Percentiles rank a stretch among this genome's conserved stretches.
phyloP scores from a whole-genome alignment of 2,888 invertebrate genomes.

The Drosophila setosimentum region DNA sequence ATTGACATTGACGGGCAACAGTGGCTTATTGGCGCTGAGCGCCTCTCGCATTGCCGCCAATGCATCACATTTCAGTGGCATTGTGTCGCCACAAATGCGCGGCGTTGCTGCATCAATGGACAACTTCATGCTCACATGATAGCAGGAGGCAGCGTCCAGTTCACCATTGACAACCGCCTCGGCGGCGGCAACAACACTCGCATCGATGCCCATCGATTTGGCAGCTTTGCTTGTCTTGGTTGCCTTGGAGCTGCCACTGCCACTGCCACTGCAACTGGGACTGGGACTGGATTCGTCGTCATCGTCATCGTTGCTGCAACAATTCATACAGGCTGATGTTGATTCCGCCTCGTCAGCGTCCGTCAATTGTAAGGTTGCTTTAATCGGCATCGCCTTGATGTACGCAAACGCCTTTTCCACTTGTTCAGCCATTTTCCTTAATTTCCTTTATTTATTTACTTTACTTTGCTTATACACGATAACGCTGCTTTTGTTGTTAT shows the following conservation, averaged over 20 bases:
- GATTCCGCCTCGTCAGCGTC: constrained; percentile 16
- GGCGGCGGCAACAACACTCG: constrained; percentile 48
- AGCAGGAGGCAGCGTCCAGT: constrained; percentile 65
- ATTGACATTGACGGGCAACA: constrained; percentile 41
- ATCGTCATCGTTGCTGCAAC: constrained; percentile 40
- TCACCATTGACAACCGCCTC: constrained; percentile 69
- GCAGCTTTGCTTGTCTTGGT: constrained; percentile 38
- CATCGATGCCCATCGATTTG: constrained; percentile 44
- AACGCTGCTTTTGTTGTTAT: constrained; percentile 12
- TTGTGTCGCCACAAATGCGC: constrained; percentile 56
- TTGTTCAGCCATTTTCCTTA: constrained; percentile 62
- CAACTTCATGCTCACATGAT: constrained; percentile 76
- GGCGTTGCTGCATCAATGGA: constrained; percentile 68
- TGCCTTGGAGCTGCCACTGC: constrained; percentile 18
- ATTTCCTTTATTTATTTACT: constrained; percentile 22
- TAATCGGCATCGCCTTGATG: constrained; percentile 54
- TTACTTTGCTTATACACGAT: constrained; percentile 1
- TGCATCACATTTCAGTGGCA: constrained; percentile 65
- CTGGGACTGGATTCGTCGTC: constrained; percentile 36
- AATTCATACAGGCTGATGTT: constrained; percentile 36
- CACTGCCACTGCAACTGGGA: constrained; percentile 33
- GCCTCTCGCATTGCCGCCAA: constrained; percentile 57
- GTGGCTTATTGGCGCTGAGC: constrained; percentile 52
- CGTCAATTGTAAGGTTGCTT: constrained; percentile 37
- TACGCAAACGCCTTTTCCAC: constrained; percentile 63